Evolutionary conservation across 2,888 invertebrate genomes (phyloP).

Genomic region (Strigamia maritima): DNA sequence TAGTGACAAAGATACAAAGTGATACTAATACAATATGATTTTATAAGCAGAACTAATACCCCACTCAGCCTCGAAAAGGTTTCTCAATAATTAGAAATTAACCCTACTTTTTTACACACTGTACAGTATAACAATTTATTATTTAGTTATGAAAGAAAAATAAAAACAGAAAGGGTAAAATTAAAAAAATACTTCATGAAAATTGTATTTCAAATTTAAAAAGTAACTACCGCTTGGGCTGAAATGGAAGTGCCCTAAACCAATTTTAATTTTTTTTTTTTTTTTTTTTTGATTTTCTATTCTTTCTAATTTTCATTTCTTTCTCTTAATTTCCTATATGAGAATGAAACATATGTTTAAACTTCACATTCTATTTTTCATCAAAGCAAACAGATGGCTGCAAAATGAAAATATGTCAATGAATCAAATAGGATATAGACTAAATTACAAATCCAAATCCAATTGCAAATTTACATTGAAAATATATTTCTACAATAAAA

Average conservation of each 20-base stretch:
- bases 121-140: too few relatives aligned
- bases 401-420: neutral
- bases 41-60: too few relatives aligned
- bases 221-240: neutral
- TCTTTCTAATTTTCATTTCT: constrained; percentile 4
- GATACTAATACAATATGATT: too few relatives aligned
- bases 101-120: too few relatives aligned
- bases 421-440: neutral
- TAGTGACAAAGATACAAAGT: too few relatives aligned
- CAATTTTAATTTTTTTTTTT: neutral
- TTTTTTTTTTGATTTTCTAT: neutral
- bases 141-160: too few relatives aligned
- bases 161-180: too few relatives aligned
- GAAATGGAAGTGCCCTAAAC: neutral
- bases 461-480: neutral
- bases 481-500: neutral
- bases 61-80: too few relatives aligned
- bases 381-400: neutral
- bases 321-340: neutral
- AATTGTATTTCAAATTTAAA: too few relatives aligned
- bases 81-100: too few relatives aligned
- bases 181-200: too few relatives aligned
- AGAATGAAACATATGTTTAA: neutral
- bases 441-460: too few relatives aligned
- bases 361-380: neutral